Evolutionary conservation across 2,888 invertebrate species (phyloP), one percentile per base, ranked within the genome.

Genomic region (Drosophila meridiana): DNA sequence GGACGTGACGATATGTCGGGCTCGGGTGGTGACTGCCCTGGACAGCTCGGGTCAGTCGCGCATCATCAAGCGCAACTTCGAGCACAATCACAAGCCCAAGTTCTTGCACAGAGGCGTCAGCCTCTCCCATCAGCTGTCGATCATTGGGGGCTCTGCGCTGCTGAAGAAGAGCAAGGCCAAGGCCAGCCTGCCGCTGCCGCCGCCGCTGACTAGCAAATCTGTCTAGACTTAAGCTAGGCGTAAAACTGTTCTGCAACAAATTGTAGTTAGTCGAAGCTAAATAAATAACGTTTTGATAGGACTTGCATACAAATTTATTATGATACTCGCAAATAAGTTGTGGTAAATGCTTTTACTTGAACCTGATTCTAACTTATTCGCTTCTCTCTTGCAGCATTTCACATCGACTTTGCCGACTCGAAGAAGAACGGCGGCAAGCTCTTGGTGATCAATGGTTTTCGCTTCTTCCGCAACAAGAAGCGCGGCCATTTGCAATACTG

Each of bases 371-470:
- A 53, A 53, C 57, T 26, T 68, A 30, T 42, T 36, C 4, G 52
- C 34, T 36, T 13, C 26, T 52, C 34, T 20, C 34, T 52, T 87
- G 38, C 89, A 93, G 93, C 91, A 9, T 92, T 92, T 83, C 91
- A 92, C 79, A 92, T 93, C 57, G 93, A 93, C 69, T 93, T 93
- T 69, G 92, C 93, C 61, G 92, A 93, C 74, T 93, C 93, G 2
- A 93, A 93, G 82, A 93, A 93, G 82, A 93, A 93, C 68, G 93
- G 93, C 50, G 93, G 93, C 50, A 92, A 93, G 78, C 69, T 93
- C 43, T 80, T 93, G 62, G 93, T 93, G 2, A 92, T 93, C 48
- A 93, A 93, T 82, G 93, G 93, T 9, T 93, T 93, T 69, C 89
- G 93, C 11, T 93, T 93, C 83, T 93, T 93, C 72, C 91, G 93